These are phyloP conservation scores for Phainopepla nitens DNA, from an alignment of 2,113 vertebrate genomes.

Conservation along the genomic window DNA sequence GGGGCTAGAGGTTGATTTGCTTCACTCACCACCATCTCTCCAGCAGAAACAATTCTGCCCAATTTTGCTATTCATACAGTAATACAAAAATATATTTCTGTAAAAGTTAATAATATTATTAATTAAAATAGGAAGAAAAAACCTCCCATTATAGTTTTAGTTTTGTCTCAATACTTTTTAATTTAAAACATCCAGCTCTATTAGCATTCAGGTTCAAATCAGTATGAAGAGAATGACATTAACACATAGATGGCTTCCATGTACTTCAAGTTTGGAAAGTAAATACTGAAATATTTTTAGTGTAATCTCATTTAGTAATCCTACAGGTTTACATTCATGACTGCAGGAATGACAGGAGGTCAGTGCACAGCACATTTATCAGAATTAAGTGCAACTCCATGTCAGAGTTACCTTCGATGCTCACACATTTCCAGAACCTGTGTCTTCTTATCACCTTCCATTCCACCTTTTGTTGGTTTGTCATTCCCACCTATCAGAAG, in stretches of 20 bases:
- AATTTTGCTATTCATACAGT: not conserved
- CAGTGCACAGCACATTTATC: not conserved
- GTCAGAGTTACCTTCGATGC: constrained; percentile 59
- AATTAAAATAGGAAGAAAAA: not conserved
- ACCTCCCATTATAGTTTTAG: not conserved
- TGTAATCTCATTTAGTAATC: not conserved
- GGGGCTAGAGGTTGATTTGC: not conserved
- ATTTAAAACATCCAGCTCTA: not conserved
- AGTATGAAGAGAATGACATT: not conserved
- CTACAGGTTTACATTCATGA: not conserved
- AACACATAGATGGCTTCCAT: not conserved
- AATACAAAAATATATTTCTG: not conserved
- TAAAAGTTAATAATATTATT: not conserved
- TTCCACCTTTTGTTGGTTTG: not conserved
- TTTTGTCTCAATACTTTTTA: not conserved
- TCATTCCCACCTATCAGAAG: constrained; percentile 39
- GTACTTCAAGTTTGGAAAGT: not conserved
- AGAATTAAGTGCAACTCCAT: not conserved
- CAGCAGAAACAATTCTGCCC: not conserved
- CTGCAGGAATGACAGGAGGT: not conserved
- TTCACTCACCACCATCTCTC: not conserved
- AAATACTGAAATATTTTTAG: not conserved
- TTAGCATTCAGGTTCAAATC: not conserved
- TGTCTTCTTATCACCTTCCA: constrained; percentile 11
- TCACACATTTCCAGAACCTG: constrained; percentile 55